Base-by-base conservation (phyloP, 2,888 invertebrate species). In the Drosophila pseudotakahashii region DNA sequence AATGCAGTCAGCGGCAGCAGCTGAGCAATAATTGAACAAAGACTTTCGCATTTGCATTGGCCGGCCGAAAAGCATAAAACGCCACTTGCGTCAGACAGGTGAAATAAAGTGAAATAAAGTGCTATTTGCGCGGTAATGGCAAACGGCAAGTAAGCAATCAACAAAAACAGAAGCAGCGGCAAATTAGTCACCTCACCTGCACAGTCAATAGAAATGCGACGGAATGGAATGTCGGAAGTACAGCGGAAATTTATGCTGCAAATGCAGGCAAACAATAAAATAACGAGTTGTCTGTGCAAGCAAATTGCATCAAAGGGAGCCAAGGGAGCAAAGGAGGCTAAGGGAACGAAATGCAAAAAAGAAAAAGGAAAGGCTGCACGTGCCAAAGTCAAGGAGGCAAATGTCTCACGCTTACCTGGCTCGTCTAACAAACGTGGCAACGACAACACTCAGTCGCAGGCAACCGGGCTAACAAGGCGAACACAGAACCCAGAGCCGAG, bases 201-300 rank as follows among this genome's bases (percentile, higher is more conserved):
- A 11, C 19, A 30, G 48, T 36, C 48, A 54, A 48, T 41, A 23
- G 19, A n/a, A 47, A 52, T 19, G 58, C 30, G 36, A 23, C 34
- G 34, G 34, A 34, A 34, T 34, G 14, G 41, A 30, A 30, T 30
- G 30, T 7, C 41, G 39, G 39, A 16, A 23, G 41, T 53, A 53
- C 16, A 58, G 66, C 64, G 70, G 59, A 64, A 74, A 82, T 88
- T 88, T 82, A 82, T 88, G 85, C 45, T 73, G 63, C 73, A 71
- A 71, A 76, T 70, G 68, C 69, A 79, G 69, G 81, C 85, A 82
- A 82, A 82, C 82, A 82, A 82, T 82, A 88, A 88, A 88, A 82
- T 82, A 82, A 82, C 82, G 85, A 82, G 79, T 79, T 69, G 85
- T 76, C 79, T 71, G 70, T 85, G 88, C 74, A 79, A 74, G 83